phyloP scores from a whole-genome alignment of 2,113 vertebrate species.

The Nematolebias whitei region DNA sequence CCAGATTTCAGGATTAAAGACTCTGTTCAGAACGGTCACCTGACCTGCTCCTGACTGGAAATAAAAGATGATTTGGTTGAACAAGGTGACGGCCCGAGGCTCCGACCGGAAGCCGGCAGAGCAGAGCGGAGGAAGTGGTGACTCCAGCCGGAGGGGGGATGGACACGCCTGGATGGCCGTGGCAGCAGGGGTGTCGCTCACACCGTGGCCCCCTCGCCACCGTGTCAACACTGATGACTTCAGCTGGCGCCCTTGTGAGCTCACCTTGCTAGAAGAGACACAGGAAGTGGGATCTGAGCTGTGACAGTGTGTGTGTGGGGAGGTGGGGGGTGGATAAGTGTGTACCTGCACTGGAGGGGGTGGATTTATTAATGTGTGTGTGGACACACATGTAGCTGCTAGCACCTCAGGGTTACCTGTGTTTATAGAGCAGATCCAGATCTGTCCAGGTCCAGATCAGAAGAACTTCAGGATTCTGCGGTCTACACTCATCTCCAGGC shows the following conservation, averaged over 20 bases:
- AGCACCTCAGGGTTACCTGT: conserved; percentile 58
- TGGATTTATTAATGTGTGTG: conserved; percentile 42
- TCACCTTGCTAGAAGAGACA: conserved; percentile 83
- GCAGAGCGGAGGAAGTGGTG: conserved; percentile 44
- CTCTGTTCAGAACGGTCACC: not conserved
- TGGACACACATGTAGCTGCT: conserved; percentile 37
- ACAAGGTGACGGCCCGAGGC: conserved; percentile 61
- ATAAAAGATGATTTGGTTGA: conserved; percentile 57
- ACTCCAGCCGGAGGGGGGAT: conserved; percentile 17
- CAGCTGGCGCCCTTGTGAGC: conserved; percentile 78
- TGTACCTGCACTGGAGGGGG: conserved; percentile 75
- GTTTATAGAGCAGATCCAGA: conserved; percentile 43
- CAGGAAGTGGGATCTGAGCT: conserved; percentile 71
- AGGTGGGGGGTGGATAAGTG: conserved; percentile 53
- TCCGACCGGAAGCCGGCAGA: conserved; percentile 49
- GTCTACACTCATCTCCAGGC: no score
- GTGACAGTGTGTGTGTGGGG: conserved; percentile 69
- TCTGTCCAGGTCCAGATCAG: not conserved
- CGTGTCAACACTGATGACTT: conserved; percentile 80
- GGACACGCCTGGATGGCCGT: conserved; percentile 50
- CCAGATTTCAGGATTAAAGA: not conserved
- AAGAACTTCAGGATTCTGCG: no score
- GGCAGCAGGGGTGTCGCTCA: conserved; percentile 56
- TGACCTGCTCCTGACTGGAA: conserved; percentile 54
- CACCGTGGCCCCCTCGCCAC: conserved; percentile 66